Evolutionary conservation across 1,140 invertebrate species (phyloP).

Genomic region (Chymomyza costata): DNA sequence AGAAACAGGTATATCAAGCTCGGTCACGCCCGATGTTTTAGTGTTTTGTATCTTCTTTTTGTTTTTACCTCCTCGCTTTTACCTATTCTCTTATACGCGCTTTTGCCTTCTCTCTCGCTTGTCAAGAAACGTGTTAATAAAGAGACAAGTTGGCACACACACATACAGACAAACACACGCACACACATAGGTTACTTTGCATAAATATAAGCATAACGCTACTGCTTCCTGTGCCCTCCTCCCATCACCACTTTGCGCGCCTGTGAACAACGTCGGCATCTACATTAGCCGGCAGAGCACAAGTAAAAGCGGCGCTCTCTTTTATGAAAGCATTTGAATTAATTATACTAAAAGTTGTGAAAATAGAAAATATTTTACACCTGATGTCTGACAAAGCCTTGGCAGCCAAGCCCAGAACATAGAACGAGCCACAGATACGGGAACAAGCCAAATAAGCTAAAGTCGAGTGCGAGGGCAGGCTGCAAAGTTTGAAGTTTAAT

Average conservation of each 20-base stretch:
- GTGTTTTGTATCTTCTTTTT: background rate
- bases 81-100: background rate
- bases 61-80: background rate
- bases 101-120: background rate
- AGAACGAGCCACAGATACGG: background rate
- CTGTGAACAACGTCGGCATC: background rate
- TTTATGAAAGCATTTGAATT: slow-evolving; percentile 68
- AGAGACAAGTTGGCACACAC: slow-evolving; percentile 10
- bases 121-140: slow-evolving; percentile 37
- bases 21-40: too few species aligned
- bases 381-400: slow-evolving; percentile 54
- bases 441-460: background rate
- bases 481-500: too few species aligned
- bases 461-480: too few species aligned
- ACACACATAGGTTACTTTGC: slow-evolving; percentile 24
- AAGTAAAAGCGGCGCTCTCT: slow-evolving; percentile 5
- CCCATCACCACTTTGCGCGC: background rate
- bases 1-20: too few species aligned
- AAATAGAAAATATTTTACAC: slow-evolving; percentile 67
- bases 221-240: slow-evolving; percentile 3
- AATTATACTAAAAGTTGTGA: slow-evolving; percentile 69
- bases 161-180: slow-evolving; percentile 10
- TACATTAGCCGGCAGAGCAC: background rate
- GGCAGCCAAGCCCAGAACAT: background rate
- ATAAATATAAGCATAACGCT: slow-evolving; percentile 26